phyloP scores from a whole-genome alignment of 2,797 vertebrate genomes.

The Leucoraja ocellata region DNA sequence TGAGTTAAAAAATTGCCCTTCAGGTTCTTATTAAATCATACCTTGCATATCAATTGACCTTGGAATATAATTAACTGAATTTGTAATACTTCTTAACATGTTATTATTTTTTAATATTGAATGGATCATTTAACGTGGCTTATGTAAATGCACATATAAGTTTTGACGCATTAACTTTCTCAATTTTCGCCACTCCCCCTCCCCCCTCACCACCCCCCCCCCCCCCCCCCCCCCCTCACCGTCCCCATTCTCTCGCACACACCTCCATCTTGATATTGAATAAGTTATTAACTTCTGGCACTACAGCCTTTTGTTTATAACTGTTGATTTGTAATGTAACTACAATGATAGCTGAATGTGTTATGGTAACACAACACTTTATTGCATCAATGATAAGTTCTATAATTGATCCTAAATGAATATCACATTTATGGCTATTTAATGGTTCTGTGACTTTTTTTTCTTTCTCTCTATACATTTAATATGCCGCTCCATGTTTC shows the following conservation, averaged over 20 bases:
- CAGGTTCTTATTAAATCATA: no score
- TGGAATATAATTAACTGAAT: background rate
- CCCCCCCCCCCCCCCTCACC: background rate
- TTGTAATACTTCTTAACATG: background rate
- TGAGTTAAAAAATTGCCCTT: no score
- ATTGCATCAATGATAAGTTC: background rate
- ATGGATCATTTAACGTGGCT: background rate
- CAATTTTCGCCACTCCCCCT: background rate
- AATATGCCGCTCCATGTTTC: slow-evolving; percentile 50
- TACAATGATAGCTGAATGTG: background rate
- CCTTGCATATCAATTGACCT: background rate
- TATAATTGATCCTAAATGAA: slow-evolving; percentile 4
- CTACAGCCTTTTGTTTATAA: background rate
- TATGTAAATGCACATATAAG: background rate
- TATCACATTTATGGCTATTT: background rate
- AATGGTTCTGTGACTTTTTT: slow-evolving; percentile 44
- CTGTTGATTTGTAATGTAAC: slow-evolving; percentile 3
- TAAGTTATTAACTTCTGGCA: background rate
- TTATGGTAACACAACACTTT: background rate
- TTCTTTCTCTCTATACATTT: slow-evolving; percentile 49
- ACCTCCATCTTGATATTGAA: background rate
- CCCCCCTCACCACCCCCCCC: no score
- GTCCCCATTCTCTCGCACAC: background rate
- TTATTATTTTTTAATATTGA: background rate
- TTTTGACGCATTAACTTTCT: background rate